A percentile compares a stretch with the other conserved stretches of the same genome.
phyloP scores from a whole-genome alignment of 2,797 vertebrate genomes.

The Morus bassanus region DNA sequence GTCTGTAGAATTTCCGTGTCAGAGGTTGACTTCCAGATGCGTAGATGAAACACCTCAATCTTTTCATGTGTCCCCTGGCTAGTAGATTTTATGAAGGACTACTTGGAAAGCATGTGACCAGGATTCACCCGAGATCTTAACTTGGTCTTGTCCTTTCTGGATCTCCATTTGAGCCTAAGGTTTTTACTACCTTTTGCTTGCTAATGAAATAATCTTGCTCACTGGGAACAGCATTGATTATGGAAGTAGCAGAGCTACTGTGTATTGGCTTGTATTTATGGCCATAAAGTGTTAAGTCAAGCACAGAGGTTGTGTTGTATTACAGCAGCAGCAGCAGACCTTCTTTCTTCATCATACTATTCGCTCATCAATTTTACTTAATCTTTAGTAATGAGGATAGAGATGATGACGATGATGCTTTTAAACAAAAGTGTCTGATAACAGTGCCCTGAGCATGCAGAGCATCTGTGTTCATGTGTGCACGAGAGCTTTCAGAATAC shows the following conservation, averaged over 20 bases:
- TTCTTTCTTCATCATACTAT: background rate
- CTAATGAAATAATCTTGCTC: background rate
- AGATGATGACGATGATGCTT: background rate
- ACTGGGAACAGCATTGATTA: background rate
- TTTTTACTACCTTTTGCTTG: background rate
- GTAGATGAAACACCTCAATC: background rate
- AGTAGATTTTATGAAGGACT: background rate
- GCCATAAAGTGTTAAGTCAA: background rate
- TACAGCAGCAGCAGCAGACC: background rate
- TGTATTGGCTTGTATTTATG: background rate
- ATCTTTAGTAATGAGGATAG: background rate
- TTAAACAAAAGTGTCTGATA: background rate
- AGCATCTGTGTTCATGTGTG: background rate
- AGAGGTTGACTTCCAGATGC: background rate
- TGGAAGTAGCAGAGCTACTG: background rate
- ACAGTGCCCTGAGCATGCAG: background rate
- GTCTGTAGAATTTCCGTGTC: background rate
- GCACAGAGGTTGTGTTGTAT: background rate
- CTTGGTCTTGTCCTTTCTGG: background rate
- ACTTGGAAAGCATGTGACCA: background rate
- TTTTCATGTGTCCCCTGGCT: background rate
- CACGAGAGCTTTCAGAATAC: background rate
- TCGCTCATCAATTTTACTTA: background rate
- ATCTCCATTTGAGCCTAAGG: background rate
- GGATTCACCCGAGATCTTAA: background rate